These are phyloP conservation scores for Synaphobranchus kaupii DNA, from an alignment of 2,797 vertebrate species.

Conservation along the genomic window DNA sequence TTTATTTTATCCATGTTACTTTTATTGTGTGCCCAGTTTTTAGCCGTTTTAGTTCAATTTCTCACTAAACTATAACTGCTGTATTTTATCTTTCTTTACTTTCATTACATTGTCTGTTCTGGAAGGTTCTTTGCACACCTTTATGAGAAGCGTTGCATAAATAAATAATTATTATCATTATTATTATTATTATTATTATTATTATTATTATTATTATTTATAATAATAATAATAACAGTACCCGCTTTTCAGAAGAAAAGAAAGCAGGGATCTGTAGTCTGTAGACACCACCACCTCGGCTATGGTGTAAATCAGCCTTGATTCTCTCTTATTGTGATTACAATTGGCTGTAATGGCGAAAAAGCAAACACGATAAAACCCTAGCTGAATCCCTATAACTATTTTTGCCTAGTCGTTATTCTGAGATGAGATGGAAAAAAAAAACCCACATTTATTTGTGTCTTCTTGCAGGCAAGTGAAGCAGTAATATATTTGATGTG, in stretches of 20 bases:
- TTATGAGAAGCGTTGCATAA: neutral
- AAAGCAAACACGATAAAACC: constrained; percentile 7
- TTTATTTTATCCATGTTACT: neutral
- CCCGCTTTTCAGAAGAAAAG: neutral
- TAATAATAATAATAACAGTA: neutral
- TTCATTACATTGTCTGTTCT: neutral
- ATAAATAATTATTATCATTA: too few relatives aligned
- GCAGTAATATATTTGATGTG: constrained; percentile 54
- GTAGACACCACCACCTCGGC: neutral
- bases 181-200: too few relatives aligned
- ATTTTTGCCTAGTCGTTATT: constrained; percentile 12
- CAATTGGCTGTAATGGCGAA: constrained; percentile 15
- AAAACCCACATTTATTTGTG: neutral
- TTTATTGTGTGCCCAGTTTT: neutral
- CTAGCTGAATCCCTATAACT: constrained; percentile 7
- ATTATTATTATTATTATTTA: too few relatives aligned
- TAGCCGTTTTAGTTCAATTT: neutral
- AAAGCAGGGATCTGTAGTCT: neutral
- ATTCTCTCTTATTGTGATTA: neutral
- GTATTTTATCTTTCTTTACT: neutral
- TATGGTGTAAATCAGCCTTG: neutral
- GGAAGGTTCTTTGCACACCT: neutral
- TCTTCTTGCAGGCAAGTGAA: constrained; percentile 40
- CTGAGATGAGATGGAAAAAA: neutral
- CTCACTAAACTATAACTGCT: neutral